A percentile compares a stretch with the other conserved stretches of the same genome.
Evolutionary conservation across 2,888 invertebrate genomes (phyloP).

Genomic region (Pimpla rufipes): DNA sequence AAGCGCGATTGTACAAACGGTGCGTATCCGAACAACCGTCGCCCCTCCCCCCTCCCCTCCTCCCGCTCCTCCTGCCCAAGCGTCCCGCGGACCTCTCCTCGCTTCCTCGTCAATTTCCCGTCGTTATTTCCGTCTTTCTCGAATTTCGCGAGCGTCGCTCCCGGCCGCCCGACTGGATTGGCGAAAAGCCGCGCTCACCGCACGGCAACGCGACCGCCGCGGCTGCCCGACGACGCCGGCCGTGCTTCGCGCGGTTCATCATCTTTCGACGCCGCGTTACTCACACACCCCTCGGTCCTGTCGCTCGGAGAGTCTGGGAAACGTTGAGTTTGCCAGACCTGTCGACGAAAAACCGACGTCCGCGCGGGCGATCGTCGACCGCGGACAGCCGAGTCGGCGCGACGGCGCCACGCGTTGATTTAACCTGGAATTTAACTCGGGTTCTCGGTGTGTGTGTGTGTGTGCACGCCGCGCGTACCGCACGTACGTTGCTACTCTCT

Average conservation of each 20-base stretch:
- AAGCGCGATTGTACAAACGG: background rate
- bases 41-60: too few relatives aligned
- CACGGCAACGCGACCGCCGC: too few relatives aligned
- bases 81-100: too few relatives aligned
- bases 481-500: background rate
- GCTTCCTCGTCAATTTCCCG: background rate
- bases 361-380: background rate
- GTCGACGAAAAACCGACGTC: too few relatives aligned
- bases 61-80: too few relatives aligned
- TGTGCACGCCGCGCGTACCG: background rate
- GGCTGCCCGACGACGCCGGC: too few relatives aligned
- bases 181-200: background rate
- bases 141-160: background rate
- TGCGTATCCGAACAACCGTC: background rate
- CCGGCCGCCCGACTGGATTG: too few relatives aligned
- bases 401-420: background rate
- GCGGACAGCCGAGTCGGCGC: background rate
- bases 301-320: too few relatives aligned
- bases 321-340: too few relatives aligned
- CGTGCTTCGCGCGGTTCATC: too few relatives aligned
- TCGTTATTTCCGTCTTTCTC: background rate
- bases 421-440: slow-evolving; percentile 23
- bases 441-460: background rate
- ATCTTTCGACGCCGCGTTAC: too few relatives aligned
- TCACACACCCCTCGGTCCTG: too few relatives aligned